Evolutionary conservation across 1,140 invertebrate genomes (phyloP).

Genomic region (Drosophila dunni): DNA sequence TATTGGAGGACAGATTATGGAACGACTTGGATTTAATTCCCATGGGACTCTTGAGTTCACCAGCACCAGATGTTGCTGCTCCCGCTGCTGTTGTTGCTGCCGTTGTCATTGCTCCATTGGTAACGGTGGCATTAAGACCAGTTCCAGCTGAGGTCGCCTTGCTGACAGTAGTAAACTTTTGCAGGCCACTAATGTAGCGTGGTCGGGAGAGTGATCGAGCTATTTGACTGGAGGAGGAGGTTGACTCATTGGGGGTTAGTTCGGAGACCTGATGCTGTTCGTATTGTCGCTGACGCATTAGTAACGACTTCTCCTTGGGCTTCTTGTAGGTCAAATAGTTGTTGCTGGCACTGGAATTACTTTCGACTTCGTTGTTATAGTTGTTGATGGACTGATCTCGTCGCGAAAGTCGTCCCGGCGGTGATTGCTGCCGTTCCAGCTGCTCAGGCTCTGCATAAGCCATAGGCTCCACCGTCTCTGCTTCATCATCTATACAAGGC

Average conservation of each 20-base stretch:
- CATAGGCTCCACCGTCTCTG: slow-evolving; percentile 10
- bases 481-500: slow-evolving; percentile 36
- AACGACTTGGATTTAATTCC: slow-evolving; percentile 84
- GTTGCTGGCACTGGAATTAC: slow-evolving; percentile 38
- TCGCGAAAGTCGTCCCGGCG: slow-evolving; percentile 56
- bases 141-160: slow-evolving; percentile 78
- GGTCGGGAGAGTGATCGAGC: slow-evolving; percentile 75
- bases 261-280: slow-evolving; percentile 27
- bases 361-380: slow-evolving; percentile 36
- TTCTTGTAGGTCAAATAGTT: slow-evolving; percentile 80
- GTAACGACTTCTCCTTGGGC: slow-evolving; percentile 65
- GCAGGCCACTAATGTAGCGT: slow-evolving; percentile 76
- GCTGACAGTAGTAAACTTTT: slow-evolving; percentile 70
- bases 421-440: slow-evolving; percentile 32
- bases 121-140: slow-evolving; percentile 57
- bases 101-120: neutral
- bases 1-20: slow-evolving; percentile 75
- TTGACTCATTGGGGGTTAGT: slow-evolving; percentile 1
- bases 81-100: slow-evolving; percentile 3
- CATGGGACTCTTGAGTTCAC: slow-evolving; percentile 79
- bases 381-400: slow-evolving; percentile 47
- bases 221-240: slow-evolving; percentile 25
- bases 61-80: slow-evolving; percentile 10
- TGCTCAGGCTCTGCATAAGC: slow-evolving; percentile 11
- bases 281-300: slow-evolving; percentile 47